phyloP scores from a whole-genome alignment of 2,888 invertebrate genomes.

The Agrypnus murinus region DNA sequence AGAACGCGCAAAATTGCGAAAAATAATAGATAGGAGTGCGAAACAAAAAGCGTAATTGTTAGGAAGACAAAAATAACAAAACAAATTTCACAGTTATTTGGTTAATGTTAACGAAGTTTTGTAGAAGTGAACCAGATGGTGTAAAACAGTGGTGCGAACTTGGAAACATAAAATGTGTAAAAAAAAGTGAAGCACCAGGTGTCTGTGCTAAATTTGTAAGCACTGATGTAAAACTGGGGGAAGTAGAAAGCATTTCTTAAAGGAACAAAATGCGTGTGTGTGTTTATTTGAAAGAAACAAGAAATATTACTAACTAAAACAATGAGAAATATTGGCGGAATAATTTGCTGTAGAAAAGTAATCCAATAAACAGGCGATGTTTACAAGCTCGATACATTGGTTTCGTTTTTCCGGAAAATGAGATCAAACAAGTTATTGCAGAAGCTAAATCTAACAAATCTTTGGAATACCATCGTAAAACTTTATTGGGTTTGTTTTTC shows the following conservation, averaged over 20 bases:
- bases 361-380: slow-evolving; percentile 6
- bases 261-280: not conserved
- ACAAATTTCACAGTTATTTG: slow-evolving; percentile 15
- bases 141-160: not conserved
- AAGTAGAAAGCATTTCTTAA: not conserved
- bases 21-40: not conserved
- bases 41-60: not conserved
- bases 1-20: not conserved
- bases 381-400: not conserved
- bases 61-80: not conserved
- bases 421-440: too few species aligned
- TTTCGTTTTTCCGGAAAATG: too few species aligned
- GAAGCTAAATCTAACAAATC: too few species aligned
- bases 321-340: not conserved
- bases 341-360: not conserved
- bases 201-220: slow-evolving; percentile 9
- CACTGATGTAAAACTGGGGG: not conserved
- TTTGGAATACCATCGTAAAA: too few species aligned
- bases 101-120: slow-evolving; percentile 19
- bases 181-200: slow-evolving; percentile 15
- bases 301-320: too few species aligned
- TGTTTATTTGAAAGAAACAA: not conserved
- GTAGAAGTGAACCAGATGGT: not conserved
- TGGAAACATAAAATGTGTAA: not conserved
- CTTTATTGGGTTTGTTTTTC: too few species aligned